Percentiles rank a stretch among this genome's conserved stretches.
phyloP scores from a whole-genome alignment of 1,140 invertebrate genomes.

The Magallana gigas region DNA sequence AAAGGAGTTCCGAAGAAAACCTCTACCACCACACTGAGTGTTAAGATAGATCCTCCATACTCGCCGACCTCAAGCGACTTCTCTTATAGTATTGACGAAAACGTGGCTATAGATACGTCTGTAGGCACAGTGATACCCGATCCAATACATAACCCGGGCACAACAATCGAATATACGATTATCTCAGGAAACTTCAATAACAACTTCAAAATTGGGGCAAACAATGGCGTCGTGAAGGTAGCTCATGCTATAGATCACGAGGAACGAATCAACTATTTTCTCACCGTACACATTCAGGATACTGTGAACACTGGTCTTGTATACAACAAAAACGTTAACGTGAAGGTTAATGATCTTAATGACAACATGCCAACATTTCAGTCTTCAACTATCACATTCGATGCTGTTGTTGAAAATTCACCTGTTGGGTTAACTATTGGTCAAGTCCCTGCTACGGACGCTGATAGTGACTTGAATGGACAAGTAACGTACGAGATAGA shows the following conservation, averaged over 20 bases:
- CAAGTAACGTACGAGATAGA: conserved; percentile 55
- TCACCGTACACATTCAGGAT: conserved; percentile 88
- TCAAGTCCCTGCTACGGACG: conserved; percentile 84
- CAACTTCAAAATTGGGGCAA: conserved; percentile 40
- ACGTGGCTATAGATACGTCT: conserved; percentile 86
- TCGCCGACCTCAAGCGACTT: conserved; percentile 26
- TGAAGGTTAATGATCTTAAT: conserved; percentile 70
- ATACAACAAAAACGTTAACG: conserved; percentile 60
- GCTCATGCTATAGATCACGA: conserved; percentile 88
- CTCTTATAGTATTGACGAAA: conserved; percentile 77
- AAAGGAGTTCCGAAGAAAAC: conserved; percentile 44
- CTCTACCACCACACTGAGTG: conserved; percentile 31
- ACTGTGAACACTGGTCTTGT: conserved; percentile 76
- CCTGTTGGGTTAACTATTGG: conserved; percentile 90
- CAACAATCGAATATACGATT: conserved; percentile 54
- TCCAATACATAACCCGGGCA: conserved; percentile 50
- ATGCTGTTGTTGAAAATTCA: conserved; percentile 91
- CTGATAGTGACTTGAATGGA: conserved; percentile 70
- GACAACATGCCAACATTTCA: conserved; percentile 77
- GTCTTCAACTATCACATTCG: conserved; percentile 82
- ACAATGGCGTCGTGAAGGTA: conserved; percentile 37
- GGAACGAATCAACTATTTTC: conserved; percentile 87
- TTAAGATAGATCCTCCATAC: conserved; percentile 45
- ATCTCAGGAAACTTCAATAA: conserved; percentile 44
- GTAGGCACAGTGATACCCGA: conserved; percentile 47